Percentiles rank a stretch among this genome's conserved stretches.
Conservation (phyloP, 2,113 vertebrate species). For the Myrmecophaga tridactyla region DNA sequence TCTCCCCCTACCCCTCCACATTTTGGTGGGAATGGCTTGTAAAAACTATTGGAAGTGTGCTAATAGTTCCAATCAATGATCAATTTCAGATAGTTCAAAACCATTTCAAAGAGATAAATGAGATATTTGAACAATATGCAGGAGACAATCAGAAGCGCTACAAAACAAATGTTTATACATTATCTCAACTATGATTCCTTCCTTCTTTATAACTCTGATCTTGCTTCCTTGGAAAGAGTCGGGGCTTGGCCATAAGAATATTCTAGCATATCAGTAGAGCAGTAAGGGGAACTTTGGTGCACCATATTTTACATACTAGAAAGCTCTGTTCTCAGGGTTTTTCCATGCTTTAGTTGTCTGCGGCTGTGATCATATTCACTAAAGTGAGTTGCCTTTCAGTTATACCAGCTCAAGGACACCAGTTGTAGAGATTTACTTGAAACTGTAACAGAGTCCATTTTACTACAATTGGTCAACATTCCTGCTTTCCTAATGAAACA, state of each 20-base stretch:
- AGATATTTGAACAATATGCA: background rate
- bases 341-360: no score
- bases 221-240: background rate
- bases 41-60: background rate
- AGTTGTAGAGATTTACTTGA: background rate
- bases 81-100: background rate
- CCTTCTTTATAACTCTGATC: background rate
- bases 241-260: background rate
- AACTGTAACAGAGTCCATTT: background rate
- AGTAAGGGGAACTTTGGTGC: background rate
- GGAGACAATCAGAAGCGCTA: background rate
- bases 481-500: constrained; percentile 14
- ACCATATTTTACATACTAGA: background rate
- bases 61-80: background rate
- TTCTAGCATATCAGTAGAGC: background rate
- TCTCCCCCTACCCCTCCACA: background rate
- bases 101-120: background rate
- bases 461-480: background rate
- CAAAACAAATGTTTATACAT: background rate
- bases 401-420: background rate
- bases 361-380: background rate
- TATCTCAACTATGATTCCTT: background rate
- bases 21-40: background rate
- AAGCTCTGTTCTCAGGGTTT: background rate
- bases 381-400: background rate